Base-by-base conservation (phyloP, 2,113 vertebrate species). In the Alethe diademata region DNA sequence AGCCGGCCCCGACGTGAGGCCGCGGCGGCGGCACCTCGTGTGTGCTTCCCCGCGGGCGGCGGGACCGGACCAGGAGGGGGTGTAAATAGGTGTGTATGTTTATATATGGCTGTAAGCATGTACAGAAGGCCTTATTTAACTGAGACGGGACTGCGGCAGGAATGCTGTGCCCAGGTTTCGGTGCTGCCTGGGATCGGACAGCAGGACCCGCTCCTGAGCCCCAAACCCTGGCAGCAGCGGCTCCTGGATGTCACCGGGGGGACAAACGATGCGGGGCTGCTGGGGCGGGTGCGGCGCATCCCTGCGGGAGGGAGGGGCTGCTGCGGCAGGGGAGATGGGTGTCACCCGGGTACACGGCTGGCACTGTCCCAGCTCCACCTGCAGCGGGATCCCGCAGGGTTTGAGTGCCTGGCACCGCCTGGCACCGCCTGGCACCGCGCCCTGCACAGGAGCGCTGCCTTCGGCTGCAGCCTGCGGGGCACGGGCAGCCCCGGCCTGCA, bases 1-100 rank as follows among this genome's bases (percentile, higher is more conserved):
- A 98, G 89, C 98, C 98, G 0, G 72, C 98, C 65, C 31, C 54
- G 19, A 97, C 96, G 25, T 99, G 97, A 98, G 47, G 75, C 25
- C 45, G 1, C 0, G 0, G 54, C 12, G 3, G 12, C 5, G 0
- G 54, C 38, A 43, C 84, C 78, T 9, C 1, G 29, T 2, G 12
- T 9, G 45, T 0, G 2, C 64, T 31, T 22, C 74, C 61, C 45
- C 7, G 65, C 1, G 29, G 4, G 7, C 22, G 48, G 50, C 82
- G 8, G 83, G 22, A 8, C 11, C 0, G 25, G 92, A 35, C 48
- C 3, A 5, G 72, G 61, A 48, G 40, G 11, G 3, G 14, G 1
- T 45, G 4, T 36, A 26, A 62, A 58, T 60, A 26, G 48, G 31
- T 70, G 78, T 82, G 58, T 6, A 65, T 82, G 24, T 70, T 75